Evolutionary conservation across 2,797 vertebrate species (phyloP).

Genomic region (Fringilla coelebs): DNA sequence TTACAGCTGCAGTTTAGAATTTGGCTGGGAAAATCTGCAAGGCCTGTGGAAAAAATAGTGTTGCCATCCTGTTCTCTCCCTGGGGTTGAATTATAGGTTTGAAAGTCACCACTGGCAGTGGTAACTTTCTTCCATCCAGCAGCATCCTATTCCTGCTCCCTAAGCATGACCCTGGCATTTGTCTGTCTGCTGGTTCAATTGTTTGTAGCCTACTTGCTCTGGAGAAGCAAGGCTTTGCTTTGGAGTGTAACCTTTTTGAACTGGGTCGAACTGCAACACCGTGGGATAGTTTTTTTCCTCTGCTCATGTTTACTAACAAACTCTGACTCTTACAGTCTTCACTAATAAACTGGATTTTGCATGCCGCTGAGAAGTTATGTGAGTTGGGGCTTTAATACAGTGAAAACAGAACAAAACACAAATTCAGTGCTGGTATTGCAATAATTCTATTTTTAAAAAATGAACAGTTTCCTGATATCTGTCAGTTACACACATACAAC

Average conservation of each 20-base stretch:
- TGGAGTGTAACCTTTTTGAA: neutral
- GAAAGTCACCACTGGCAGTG: neutral
- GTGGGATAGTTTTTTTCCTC: neutral
- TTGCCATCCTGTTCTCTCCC: neutral
- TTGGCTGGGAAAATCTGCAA: neutral
- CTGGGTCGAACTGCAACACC: neutral
- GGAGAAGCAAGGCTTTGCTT: neutral
- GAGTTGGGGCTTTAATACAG: neutral
- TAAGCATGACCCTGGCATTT: neutral
- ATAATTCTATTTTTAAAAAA: neutral
- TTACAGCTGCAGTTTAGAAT: neutral
- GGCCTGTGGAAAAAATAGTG: neutral
- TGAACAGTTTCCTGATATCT: neutral
- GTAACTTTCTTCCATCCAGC: neutral
- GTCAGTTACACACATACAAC: neutral
- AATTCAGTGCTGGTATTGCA: neutral
- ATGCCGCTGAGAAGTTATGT: neutral
- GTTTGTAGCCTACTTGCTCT: accelerated
- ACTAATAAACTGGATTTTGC: neutral
- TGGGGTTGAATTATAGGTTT: neutral
- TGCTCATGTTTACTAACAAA: neutral
- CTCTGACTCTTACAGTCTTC: neutral
- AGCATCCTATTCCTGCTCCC: neutral
- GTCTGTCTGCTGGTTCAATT: neutral
- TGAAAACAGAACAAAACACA: neutral